phyloP scores from a whole-genome alignment of 2,113 vertebrate species.

The Microcebus griseorufus region DNA sequence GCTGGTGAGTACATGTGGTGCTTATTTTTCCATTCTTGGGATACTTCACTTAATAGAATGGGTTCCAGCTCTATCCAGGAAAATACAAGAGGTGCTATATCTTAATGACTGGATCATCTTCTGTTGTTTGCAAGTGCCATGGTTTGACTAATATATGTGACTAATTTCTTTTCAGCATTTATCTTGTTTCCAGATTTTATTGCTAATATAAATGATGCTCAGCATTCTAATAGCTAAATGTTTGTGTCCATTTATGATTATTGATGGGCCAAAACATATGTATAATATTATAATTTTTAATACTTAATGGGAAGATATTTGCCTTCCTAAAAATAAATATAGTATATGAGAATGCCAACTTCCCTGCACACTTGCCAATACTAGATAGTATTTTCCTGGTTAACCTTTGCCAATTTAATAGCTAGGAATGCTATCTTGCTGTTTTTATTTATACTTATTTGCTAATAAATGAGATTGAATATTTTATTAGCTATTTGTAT shows the following conservation, averaged over 20 bases:
- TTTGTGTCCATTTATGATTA: slow-evolving; percentile 6
- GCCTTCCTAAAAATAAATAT: not conserved
- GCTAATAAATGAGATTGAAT: not conserved
- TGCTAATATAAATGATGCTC: not conserved
- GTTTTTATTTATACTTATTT: slow-evolving; percentile 10
- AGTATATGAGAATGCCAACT: not conserved
- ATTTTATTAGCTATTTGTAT: slow-evolving; percentile 3
- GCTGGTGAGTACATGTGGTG: too few relatives aligned
- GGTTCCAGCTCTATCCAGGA: too few relatives aligned
- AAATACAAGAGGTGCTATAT: too few relatives aligned
- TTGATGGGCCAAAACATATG: not conserved
- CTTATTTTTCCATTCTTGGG: too few relatives aligned
- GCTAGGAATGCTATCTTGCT: not conserved
- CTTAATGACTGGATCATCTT: not conserved
- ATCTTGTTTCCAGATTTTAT: not conserved
- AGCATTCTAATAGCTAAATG: slow-evolving; percentile 19
- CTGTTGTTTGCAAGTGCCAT: not conserved
- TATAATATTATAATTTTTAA: not conserved
- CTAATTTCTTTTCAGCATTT: not conserved
- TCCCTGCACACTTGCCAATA: not conserved
- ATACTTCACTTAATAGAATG: too few relatives aligned
- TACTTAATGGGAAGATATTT: not conserved
- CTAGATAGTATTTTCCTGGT: not conserved
- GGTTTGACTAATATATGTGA: not conserved
- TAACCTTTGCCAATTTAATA: not conserved